These are phyloP conservation scores for Orthochromis indermauri DNA, from an alignment of 2,113 vertebrate genomes.

Conservation along the genomic window DNA sequence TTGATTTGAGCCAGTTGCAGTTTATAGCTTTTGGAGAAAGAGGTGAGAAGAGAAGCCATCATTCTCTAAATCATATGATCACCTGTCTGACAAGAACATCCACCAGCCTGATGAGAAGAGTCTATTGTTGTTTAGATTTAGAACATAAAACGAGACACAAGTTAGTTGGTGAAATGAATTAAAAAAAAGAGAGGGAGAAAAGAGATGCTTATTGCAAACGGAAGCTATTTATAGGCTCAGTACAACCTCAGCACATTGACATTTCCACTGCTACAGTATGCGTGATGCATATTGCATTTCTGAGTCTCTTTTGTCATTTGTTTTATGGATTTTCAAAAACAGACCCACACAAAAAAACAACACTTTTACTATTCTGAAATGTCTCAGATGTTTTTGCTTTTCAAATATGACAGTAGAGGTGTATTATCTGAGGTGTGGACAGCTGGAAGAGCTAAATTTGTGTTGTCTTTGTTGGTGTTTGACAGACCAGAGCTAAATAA, in stretches of 20 bases:
- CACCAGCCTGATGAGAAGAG: background rate
- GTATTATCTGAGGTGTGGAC: background rate
- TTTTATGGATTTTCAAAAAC: background rate
- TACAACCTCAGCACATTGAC: background rate
- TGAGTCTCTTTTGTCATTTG: background rate
- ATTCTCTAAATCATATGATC: conserved; percentile 1
- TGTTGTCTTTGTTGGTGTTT: background rate
- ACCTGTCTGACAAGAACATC: background rate
- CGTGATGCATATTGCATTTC: background rate
- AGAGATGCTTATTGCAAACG: background rate
- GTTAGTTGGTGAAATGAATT: background rate
- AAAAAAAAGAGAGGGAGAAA: background rate
- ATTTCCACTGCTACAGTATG: background rate
- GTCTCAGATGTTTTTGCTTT: background rate
- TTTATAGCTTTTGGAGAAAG: background rate
- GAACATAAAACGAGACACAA: background rate
- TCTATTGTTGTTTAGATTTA: background rate
- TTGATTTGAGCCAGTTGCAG: conserved; percentile 22
- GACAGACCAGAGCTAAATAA: background rate
- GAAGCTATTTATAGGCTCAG: background rate
- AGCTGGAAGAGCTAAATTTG: background rate
- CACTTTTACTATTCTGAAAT: no score
- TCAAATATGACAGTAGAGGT: background rate
- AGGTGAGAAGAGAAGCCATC: background rate
- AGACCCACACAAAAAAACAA: background rate